These are phyloP conservation scores for Diabrotica balteata DNA, from an alignment of 2,888 invertebrate genomes.

Conservation along the genomic window DNA sequence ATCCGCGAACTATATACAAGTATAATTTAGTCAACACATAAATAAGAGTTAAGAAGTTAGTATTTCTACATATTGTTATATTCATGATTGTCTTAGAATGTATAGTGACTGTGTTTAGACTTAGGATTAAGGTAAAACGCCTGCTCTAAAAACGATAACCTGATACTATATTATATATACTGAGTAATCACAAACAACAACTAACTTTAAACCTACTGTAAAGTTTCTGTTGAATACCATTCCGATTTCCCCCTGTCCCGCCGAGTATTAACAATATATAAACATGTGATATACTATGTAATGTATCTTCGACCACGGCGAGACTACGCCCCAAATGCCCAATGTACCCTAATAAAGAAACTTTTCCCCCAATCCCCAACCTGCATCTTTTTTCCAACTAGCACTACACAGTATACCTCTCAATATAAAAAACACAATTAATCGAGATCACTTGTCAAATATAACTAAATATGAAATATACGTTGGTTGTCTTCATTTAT, in stretches of 20 bases:
- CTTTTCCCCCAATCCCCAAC: conserved; percentile 44
- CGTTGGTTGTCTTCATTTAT: conserved; percentile 53
- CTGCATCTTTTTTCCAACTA: conserved; percentile 51
- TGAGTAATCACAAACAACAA: conserved; percentile 23
- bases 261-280: conserved; percentile 54
- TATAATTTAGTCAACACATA: too few relatives aligned
- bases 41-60: too few relatives aligned
- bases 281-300: conserved; percentile 56
- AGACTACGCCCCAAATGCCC: conserved; percentile 35
- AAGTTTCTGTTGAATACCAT: conserved; percentile 27
- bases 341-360: conserved; percentile 27
- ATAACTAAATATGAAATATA: conserved; percentile 57
- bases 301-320: conserved; percentile 55
- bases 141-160: conserved; percentile 8
- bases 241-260: conserved; percentile 39
- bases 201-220: conserved; percentile 25
- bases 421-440: conserved; percentile 58
- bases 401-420: conserved; percentile 57
- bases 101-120: neutral
- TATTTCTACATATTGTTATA: too few relatives aligned
- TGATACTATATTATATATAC: conserved; percentile 23
- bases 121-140: neutral
- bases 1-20: too few relatives aligned
- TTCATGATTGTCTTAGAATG: too few relatives aligned
- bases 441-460: conserved; percentile 60